Percentiles rank a stretch among this genome's conserved stretches.
phyloP scores from a whole-genome alignment of 2,888 invertebrate genomes.

The Stenodema calcarata region DNA sequence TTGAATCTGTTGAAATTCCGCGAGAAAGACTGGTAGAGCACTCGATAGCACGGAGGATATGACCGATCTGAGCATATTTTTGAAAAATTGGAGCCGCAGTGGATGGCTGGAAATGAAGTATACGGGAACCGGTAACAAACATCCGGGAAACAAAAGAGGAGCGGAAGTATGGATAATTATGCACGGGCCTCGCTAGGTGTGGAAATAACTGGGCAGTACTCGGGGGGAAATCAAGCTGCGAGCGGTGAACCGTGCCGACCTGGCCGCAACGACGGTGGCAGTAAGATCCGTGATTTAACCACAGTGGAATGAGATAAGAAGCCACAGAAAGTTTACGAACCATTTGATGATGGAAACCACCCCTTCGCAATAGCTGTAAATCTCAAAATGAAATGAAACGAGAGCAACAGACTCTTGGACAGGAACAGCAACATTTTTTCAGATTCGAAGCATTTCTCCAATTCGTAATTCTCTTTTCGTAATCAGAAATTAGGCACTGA shows the following conservation, averaged over 20 bases:
- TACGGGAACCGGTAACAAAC: conserved; percentile 27
- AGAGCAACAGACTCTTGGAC: too few relatives aligned
- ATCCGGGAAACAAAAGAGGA: conserved; percentile 49
- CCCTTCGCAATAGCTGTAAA: too few relatives aligned
- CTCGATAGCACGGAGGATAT: not conserved
- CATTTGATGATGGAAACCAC: too few relatives aligned
- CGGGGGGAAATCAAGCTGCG: not conserved
- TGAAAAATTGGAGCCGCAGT: not conserved
- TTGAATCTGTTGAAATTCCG: too few relatives aligned
- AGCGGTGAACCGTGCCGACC: not conserved
- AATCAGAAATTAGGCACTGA: too few relatives aligned
- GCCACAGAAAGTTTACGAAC: too few relatives aligned
- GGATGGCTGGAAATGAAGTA: not conserved
- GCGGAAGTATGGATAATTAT: conserved; percentile 50
- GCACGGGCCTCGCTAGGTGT: conserved; percentile 2
- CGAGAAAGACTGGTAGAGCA: not conserved
- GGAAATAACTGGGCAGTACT: conserved; percentile 3
- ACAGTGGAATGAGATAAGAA: not conserved
- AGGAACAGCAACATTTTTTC: too few relatives aligned
- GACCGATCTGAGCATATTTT: not conserved
- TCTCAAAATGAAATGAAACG: too few relatives aligned
- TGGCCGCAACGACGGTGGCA: not conserved
- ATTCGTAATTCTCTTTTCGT: too few relatives aligned
- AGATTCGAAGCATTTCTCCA: too few relatives aligned
- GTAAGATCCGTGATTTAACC: not conserved